Percentiles rank a stretch among this genome's conserved stretches.
Evolutionary conservation across 2,888 invertebrate genomes (phyloP).

Genomic region (Copidosoma aretas): DNA sequence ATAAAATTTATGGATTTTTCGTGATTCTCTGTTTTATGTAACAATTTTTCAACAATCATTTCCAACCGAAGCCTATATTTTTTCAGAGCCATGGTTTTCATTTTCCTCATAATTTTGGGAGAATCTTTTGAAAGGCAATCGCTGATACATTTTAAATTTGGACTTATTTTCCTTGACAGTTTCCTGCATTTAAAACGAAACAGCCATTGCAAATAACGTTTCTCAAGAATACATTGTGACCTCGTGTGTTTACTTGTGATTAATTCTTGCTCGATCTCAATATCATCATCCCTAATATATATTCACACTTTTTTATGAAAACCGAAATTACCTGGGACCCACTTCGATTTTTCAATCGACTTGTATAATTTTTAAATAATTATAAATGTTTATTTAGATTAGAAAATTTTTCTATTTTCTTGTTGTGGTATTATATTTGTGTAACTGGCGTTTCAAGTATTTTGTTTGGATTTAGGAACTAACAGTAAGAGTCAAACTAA

Average conservation of each 20-base stretch:
- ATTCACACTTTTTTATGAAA: conserved; percentile 8
- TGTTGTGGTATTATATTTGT: conserved; percentile 13
- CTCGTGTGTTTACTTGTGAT: conserved; percentile 17
- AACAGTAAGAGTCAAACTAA: conserved; percentile 18
- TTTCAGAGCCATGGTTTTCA: conserved; percentile 9
- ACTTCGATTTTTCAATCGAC: conserved; percentile 28
- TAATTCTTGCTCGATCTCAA: conserved; percentile 12
- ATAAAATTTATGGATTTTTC: background rate
- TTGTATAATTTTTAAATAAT: conserved; percentile 13
- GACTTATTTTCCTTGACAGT: conserved; percentile 1
- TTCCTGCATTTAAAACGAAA: conserved; percentile 11
- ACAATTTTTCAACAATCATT: background rate
- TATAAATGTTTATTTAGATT: conserved; percentile 26
- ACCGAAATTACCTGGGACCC: conserved; percentile 5
- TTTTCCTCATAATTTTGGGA: conserved; percentile 21
- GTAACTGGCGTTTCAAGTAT: conserved; percentile 22
- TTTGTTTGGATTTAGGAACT: conserved; percentile 14
- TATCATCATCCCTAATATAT: background rate
- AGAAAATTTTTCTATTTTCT: conserved; percentile 23
- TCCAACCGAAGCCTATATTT: background rate
- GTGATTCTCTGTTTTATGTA: background rate
- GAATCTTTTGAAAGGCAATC: conserved; percentile 14
- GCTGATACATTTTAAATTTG: conserved; percentile 16
- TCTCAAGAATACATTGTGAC: background rate
- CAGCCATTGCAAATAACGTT: conserved; percentile 11